Evolutionary conservation across 92 coral and sea anemone genomes (phyloP), one percentile per base, ranked within the genome.

Genomic region (Bergia sp.): DNA sequence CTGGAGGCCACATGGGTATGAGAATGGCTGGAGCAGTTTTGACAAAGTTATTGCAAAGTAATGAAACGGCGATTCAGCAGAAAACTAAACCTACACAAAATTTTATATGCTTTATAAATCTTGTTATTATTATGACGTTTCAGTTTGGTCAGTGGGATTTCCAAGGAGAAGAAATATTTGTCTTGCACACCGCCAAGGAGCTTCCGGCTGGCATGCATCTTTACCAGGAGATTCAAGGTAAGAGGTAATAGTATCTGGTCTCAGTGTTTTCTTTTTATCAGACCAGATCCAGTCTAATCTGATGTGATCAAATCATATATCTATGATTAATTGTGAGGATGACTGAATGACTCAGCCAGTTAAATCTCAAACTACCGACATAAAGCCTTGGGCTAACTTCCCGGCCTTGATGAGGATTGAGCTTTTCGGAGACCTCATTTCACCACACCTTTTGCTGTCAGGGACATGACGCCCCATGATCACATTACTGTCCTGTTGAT

Each of bases 121-220:
- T 1, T 5, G 50, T 64, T 74, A 79, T 11, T 79, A 61, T 57
- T 41, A 20, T 73, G 21, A 87, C 13, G 5, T 58, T 85, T 39
- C 45, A 88, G 90, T 23, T 88, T 74, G 77, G 82, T 12, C 29
- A 29, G 36, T 29, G 57, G 85, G 86, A 86, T 42, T n/a, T 47
- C 50, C 75, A 11, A n/a, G 82, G 45, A 38, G 36, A 73, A 71
- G 80, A 79, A 69, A 89, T 89, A 55, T 82, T 43, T 72, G 55
- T 29, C 50, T 23, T 93, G 37, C 96, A 95, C 80, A 88, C 86
- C 50, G 95, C 98, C 5, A 79, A 79, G 45, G 86, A 77, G 5
- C 93, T 91, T 8, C 91, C 96, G 4, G 93, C 94, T 41, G 94
- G 98, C 37, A 76, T 95, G 40, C 95, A 93, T 78, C 85, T 95